These are phyloP conservation scores for Gymnodraco acuticeps DNA, from an alignment of 2,797 vertebrate species.

Conservation along the genomic window DNA sequence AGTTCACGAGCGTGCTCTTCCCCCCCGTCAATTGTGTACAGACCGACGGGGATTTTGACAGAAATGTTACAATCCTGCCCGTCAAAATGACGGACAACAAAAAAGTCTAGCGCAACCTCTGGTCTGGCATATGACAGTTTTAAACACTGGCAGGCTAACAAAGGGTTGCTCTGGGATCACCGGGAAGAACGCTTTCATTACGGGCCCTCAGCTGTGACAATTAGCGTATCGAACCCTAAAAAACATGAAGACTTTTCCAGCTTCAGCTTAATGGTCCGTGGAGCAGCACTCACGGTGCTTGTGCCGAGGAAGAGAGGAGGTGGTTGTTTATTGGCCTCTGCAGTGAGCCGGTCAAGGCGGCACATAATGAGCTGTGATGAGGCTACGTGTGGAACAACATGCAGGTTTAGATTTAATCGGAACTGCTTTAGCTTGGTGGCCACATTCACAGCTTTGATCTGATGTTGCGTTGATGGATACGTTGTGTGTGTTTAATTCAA, in stretches of 20 bases:
- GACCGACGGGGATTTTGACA: too few relatives aligned
- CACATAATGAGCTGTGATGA: constrained; percentile 57
- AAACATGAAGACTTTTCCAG: constrained; percentile 34
- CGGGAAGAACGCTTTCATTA: constrained; percentile 23
- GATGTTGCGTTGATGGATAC: constrained; percentile 29
- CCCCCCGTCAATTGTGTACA: too few relatives aligned
- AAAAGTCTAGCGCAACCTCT: too few relatives aligned
- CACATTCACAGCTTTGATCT: constrained; percentile 46
- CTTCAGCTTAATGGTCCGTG: constrained; percentile 46
- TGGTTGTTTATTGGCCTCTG: constrained; percentile 36
- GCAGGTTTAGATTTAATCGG: constrained; percentile 55
- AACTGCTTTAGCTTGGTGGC: constrained; percentile 15
- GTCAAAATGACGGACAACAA: too few relatives aligned
- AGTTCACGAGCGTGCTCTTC: too few relatives aligned
- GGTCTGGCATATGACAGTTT: background rate
- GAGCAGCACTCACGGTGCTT: background rate
- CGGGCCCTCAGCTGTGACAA: constrained; percentile 19
- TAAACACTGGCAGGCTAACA: background rate
- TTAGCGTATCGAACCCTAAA: constrained; percentile 50
- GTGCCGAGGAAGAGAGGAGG: background rate
- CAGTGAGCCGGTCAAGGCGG: constrained; percentile 24
- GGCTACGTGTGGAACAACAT: constrained; percentile 69
- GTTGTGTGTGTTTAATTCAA: constrained; percentile 8
- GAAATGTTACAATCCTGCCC: too few relatives aligned
- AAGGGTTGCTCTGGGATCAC: constrained; percentile 5